Evolutionary conservation across 2,888 invertebrate species (phyloP), one percentile per base, ranked within the genome.

Genomic region (Hydroisotoma schaefferi): DNA sequence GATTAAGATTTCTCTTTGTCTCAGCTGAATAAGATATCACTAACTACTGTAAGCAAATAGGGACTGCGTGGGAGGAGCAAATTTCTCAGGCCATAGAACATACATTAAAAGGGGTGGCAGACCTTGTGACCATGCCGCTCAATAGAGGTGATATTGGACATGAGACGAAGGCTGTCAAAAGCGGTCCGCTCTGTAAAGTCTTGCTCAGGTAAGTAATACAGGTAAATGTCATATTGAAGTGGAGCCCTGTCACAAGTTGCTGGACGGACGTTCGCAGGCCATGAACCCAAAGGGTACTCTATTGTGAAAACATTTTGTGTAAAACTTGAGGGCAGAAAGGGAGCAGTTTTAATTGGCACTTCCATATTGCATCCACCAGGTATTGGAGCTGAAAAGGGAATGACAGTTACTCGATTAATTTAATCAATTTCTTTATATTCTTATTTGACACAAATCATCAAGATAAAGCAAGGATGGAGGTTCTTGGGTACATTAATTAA

Each of bases 331-430:
- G 76, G 76, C 73, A 85, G 79, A 73, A 80, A 86, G 0, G 89
- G 87, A 8, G 85, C 82, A 65, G 81, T 79, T 67, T 81, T 78
- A 18, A 82, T 74, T 40, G 82, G 76, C 68, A 84, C 84, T 72
- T 85, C 86, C 81, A 85, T 80, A 73, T 87, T 88, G 75, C 89
- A 89, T 20, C 87, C 89, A 38, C 90, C 90, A 20, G 89, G 88
- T 67, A 87, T 78, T 0, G 89, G 89, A 75, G 84, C 89, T 89
- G 76, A 62, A 79, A 72, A 54, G 28, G 28, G 26, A 46, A 25
- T 26, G 23, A 20, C 23, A 49, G 12, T 29, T 27, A 37, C 20
- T 20, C 33, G 29, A 20, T 23, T 27, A n/a, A 22, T 4, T 55
- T 8, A n/a, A 43, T 43, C 15, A 20, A 20, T 6, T n/a, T 8